Conservation (phyloP, 2,888 invertebrate species). For the Xanthostigma xanthostigma region DNA sequence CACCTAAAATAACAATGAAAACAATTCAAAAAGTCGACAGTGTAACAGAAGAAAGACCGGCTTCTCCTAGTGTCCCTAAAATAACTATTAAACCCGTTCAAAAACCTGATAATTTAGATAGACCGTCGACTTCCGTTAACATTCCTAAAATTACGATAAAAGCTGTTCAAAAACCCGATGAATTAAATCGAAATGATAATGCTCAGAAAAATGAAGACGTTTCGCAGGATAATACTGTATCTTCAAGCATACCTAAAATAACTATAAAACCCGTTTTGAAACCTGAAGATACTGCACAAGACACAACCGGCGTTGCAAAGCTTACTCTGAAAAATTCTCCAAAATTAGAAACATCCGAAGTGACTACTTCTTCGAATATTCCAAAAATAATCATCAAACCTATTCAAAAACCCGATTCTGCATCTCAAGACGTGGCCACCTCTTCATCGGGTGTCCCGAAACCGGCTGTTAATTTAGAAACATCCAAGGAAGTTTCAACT, state of each 20-base stretch:
- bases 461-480: slow-evolving; percentile 23
- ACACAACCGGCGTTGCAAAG: not conserved
- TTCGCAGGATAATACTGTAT: slow-evolving; percentile 31
- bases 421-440: slow-evolving; percentile 17
- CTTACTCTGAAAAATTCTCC: slow-evolving; percentile 2
- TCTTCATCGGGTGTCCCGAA: not conserved
- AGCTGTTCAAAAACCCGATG: slow-evolving; percentile 23
- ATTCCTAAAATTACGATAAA: slow-evolving; percentile 1
- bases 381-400: slow-evolving; percentile 12
- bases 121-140: slow-evolving; percentile 17
- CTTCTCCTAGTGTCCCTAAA: slow-evolving; percentile 7
- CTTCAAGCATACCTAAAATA: slow-evolving; percentile 8
- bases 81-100: slow-evolving; percentile 20
- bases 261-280: slow-evolving; percentile 21
- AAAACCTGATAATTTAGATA: slow-evolving; percentile 13
- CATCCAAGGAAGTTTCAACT: slow-evolving; percentile 21
- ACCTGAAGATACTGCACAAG: slow-evolving; percentile 19
- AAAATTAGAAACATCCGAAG: slow-evolving; percentile 29
- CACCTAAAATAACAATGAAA: slow-evolving; percentile 30
- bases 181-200: slow-evolving; percentile 40
- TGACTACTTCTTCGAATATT: no score
- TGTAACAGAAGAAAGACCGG: slow-evolving; percentile 7
- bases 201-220: slow-evolving; percentile 43
- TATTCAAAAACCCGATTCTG: slow-evolving; percentile 14
- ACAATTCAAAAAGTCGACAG: slow-evolving; percentile 16